Evolutionary conservation across 2,888 invertebrate genomes (phyloP).

Genomic region (Aquatica leii): DNA sequence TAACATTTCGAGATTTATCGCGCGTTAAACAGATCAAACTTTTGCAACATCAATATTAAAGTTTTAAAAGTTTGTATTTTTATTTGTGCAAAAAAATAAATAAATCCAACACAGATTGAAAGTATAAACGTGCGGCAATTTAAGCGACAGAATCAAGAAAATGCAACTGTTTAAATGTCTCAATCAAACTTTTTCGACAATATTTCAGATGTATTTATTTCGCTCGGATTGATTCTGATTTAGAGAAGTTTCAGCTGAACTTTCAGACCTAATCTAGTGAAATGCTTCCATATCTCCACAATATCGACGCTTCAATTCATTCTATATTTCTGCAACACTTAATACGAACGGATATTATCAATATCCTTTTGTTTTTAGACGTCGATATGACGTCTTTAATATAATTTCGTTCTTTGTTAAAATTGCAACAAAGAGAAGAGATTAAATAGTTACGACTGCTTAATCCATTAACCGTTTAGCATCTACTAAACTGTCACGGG

Average conservation of each 20-base stretch:
- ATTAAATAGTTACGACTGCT: conserved; percentile 16
- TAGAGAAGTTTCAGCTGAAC: conserved; percentile 46
- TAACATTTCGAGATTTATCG: too few relatives aligned
- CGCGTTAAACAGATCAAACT: too few relatives aligned
- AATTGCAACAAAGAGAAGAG: conserved; percentile 9
- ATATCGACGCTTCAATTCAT: conserved; percentile 42
- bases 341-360: conserved; percentile 35
- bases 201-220: conserved; percentile 49
- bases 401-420: background rate
- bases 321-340: conserved; percentile 38
- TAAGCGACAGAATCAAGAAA: conserved; percentile 9
- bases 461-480: conserved; percentile 27
- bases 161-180: conserved; percentile 30
- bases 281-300: conserved; percentile 38
- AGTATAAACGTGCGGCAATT: conserved; percentile 21
- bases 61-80: too few relatives aligned
- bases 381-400: background rate
- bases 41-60: too few relatives aligned
- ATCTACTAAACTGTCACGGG: conserved; percentile 24
- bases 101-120: conserved; percentile 13
- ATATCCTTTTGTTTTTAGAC: conserved; percentile 30
- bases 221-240: conserved; percentile 47
- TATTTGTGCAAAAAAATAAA: background rate
- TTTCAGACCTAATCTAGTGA: conserved; percentile 47
- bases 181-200: conserved; percentile 39